A percentile compares a stretch with the other conserved stretches of the same genome.
These are phyloP conservation scores for Hartigia nigra DNA, from an alignment of 2,888 invertebrate species.

Conservation along the genomic window DNA sequence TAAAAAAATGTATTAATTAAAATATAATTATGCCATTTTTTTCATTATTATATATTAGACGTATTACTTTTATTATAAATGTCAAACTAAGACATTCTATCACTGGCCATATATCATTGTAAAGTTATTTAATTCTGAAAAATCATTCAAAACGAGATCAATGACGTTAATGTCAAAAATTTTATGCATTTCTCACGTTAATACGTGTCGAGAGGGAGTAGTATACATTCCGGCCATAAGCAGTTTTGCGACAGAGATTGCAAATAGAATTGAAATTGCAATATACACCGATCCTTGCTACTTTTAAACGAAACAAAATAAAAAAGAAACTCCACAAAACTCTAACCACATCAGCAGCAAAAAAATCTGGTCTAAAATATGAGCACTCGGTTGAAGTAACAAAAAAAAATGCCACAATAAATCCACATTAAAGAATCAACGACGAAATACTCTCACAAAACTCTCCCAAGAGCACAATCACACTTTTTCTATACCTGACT, in stretches of 20 bases:
- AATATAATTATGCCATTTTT: background rate
- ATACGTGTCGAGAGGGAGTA: no score
- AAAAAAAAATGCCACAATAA: no score
- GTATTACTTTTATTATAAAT: background rate
- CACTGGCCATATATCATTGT: background rate
- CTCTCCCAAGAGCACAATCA: background rate
- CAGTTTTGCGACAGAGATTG: background rate
- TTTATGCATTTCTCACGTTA: no score
- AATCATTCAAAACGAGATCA: no score
- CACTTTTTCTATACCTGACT: conserved; percentile 27
- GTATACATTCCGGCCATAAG: background rate
- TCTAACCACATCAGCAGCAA: background rate
- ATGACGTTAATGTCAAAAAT: no score
- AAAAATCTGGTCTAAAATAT: background rate
- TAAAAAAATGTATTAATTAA: background rate
- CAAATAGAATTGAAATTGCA: background rate
- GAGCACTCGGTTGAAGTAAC: no score
- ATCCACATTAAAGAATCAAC: background rate
- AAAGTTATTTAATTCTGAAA: background rate
- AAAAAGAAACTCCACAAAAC: background rate
- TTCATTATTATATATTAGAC: background rate
- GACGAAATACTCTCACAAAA: background rate
- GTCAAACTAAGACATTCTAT: background rate
- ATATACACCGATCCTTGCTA: background rate
- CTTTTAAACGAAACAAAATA: background rate